Base-by-base conservation (phyloP, 2,113 vertebrate genomes). In the Hippopotamus amphibius region DNA sequence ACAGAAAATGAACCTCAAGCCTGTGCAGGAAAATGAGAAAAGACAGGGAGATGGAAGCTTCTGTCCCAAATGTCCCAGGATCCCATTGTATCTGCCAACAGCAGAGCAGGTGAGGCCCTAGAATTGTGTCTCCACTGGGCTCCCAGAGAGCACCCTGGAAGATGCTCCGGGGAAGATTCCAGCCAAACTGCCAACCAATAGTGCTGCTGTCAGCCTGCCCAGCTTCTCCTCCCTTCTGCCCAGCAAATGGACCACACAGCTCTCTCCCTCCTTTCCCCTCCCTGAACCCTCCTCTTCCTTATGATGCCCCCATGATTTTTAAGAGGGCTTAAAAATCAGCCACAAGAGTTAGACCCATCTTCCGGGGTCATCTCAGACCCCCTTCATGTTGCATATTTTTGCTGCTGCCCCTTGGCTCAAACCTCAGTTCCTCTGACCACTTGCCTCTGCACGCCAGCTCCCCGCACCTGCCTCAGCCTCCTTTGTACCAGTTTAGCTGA, bases 101-200 rank as follows among this genome's bases (percentile, higher is more conserved):
- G 48, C 14, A 26, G 6, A n/a, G 63, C 48, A 9, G 3, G 9
- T 0, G 4, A 0, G 4, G 11, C 46, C 30, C 30, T 53, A 2
- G 77, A 76, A 53, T 4, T 15, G 12, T 11, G 13, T 37, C 48
- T 66, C 28, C 41, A 14, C 24, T 33, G 7, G 69, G 65, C 46
- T 72, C 46, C 19, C 5, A 22, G 66, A 76, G 24, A 41, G 24
- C 48, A 11, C 33, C 22, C 53, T 3, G 0, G 4, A 65, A 37
- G 37, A 37, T n/a, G 66, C 13, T 43, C 16, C 22, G 0, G 1
- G 5, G 16, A 21, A 19, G 63, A 48, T 3, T 37, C 28, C 24
- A 15, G 33, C 13, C 71, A 50, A 53, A 24, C n/a, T 6, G 65
- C 30, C 80, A 19, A 2, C 48, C 30, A 13, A 22, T 3, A 19